Evolutionary conservation across 2,797 vertebrate genomes (phyloP).

Genomic region (Pantherophis alleghaniensis): DNA sequence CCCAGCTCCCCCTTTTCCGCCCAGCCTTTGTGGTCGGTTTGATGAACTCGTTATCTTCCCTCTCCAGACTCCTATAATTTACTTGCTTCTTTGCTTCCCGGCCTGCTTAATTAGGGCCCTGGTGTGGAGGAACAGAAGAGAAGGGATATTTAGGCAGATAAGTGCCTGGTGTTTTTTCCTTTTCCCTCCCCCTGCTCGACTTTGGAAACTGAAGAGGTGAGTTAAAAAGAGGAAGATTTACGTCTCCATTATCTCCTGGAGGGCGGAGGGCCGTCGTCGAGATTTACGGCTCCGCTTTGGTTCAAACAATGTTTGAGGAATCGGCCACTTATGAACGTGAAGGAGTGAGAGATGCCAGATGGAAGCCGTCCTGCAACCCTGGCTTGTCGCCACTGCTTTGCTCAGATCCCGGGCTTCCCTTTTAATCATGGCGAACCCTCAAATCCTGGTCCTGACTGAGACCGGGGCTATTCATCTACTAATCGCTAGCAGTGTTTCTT

Average conservation of each 20-base stretch:
- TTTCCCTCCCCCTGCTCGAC: neutral
- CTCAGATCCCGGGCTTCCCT: neutral
- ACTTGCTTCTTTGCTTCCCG: neutral
- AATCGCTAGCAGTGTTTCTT: neutral
- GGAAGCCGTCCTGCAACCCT: neutral
- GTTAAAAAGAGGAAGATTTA: conserved; percentile 32
- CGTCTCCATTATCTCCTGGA: neutral
- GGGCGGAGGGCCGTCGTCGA: neutral
- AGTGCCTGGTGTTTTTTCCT: neutral
- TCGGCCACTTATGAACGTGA: neutral
- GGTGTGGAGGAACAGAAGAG: neutral
- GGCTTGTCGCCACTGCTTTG: neutral
- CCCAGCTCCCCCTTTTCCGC: too few species aligned
- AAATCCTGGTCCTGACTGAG: neutral
- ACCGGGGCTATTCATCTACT: neutral
- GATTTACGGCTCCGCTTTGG: conserved; percentile 21
- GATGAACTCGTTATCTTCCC: conserved; percentile 17
- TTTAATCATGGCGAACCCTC: neutral
- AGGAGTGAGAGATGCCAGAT: conserved; percentile 16
- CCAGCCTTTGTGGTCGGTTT: neutral
- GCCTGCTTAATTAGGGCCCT: conserved; percentile 9
- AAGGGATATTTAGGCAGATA: conserved; percentile 1
- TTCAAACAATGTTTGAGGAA: conserved; percentile 6
- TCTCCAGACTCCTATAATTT: conserved; percentile 27
- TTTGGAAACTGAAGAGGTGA: neutral